Conservation (phyloP, 2,797 vertebrate species). For the Acanthis flammea region DNA sequence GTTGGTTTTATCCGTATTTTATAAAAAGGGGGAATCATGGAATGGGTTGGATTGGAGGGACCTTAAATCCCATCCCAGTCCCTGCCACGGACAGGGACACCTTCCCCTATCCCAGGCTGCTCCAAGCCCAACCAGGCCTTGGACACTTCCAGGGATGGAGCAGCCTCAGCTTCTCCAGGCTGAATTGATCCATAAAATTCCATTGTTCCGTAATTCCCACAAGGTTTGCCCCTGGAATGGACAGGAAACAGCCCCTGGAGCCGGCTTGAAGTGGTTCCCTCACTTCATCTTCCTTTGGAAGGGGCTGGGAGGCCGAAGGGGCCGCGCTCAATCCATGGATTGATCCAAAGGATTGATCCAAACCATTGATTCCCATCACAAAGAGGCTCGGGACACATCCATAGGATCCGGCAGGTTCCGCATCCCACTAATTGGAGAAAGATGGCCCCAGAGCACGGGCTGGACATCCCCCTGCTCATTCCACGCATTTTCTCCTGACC, state of each 20-base stretch:
- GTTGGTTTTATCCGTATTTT: background rate
- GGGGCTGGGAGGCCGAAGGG: background rate
- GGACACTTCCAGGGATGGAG: background rate
- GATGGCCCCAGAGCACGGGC: fast-evolving
- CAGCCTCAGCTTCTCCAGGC: fast-evolving
- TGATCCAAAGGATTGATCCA: background rate
- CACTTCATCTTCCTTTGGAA: conserved; percentile 1
- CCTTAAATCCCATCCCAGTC: background rate
- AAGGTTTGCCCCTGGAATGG: background rate
- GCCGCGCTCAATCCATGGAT: background rate
- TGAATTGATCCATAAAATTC: background rate
- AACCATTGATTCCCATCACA: background rate
- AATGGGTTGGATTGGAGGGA: background rate
- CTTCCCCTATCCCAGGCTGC: background rate
- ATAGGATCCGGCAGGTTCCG: fast-evolving
- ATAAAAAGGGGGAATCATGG: fast-evolving
- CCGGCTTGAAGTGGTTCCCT: background rate
- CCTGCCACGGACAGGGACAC: background rate
- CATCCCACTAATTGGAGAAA: background rate
- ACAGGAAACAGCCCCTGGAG: background rate
- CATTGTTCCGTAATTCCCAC: fast-evolving
- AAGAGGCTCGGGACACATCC: background rate
- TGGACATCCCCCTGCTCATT: fast-evolving
- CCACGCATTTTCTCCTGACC: fast-evolving
- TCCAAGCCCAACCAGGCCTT: background rate